Base-by-base conservation (phyloP, 2,797 vertebrate genomes). In the Cryptoprocta ferox region DNA sequence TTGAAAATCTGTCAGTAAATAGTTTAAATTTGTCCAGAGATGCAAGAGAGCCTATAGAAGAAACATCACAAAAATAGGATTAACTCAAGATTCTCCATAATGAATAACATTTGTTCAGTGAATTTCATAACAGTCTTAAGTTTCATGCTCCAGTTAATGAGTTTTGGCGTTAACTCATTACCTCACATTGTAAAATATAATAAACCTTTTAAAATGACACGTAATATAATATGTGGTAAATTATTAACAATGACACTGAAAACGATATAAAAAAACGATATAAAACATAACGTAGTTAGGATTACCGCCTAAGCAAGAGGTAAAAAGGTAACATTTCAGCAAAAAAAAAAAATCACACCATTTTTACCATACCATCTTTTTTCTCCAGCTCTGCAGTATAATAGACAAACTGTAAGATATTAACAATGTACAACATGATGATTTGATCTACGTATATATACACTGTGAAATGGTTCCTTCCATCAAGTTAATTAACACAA, bases 21-120 rank as follows among this genome's bases (percentile, higher is more conserved):
- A 78, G 88, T 18, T 70, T 65, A 66, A 80, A 92, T 56, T 84
- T 93, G 91, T 53, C 78, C 88, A 96, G 81, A 93, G 63, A 71
- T 66, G 37, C 0, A 66, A 96, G 53, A 91, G 89, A 83, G 0
- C 56, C 35, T 79, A 89, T 6, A 84, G 45, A 66, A 91, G 28
- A 89, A 91, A 91, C 37, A 93, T 35, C 83, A 6, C 42, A 37
- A 80, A 97, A 78, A 37, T n/a, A 61, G 18, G 16, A 85, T 11
- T 78, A 93, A 68, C 32, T 91, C 61, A 68, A 87, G 53, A 63
- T 48, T 93, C 59, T 92, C 75, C 70, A 89, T 18, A 75, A 92
- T 39, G 24, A 91, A 71, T 30, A 65, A 8, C 42, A 97, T 28
- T 80, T 78, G 14, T 39, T 83, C 68, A 39, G n/a, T 92, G 59